A percentile compares a stretch with the other conserved stretches of the same genome.
phyloP scores from a whole-genome alignment of 2,888 invertebrate species.

The Nomada lathburiana region DNA sequence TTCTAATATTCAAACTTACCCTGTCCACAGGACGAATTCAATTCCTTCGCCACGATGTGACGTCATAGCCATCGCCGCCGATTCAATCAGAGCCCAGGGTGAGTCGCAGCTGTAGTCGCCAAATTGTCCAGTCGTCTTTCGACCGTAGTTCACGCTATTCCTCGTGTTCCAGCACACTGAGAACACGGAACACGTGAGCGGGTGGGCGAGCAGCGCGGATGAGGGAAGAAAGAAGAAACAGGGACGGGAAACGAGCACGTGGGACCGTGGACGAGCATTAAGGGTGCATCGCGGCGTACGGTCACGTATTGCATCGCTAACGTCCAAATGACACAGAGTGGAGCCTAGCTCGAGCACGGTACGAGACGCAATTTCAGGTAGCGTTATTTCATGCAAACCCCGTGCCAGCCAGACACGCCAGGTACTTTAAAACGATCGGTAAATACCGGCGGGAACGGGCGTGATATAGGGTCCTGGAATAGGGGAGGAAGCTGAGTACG shows the following conservation, averaged over 20 bases:
- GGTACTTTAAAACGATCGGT: constrained; percentile 66
- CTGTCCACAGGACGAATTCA: constrained; percentile 97
- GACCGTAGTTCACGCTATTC: constrained; percentile 83
- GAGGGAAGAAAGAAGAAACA: not conserved
- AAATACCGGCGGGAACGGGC: constrained; percentile 46
- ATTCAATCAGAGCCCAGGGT: constrained; percentile 94
- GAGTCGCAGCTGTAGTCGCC: constrained; percentile 95
- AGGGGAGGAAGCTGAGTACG: constrained; percentile 15
- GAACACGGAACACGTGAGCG: constrained; percentile 14
- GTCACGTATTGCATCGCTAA: constrained; percentile 57
- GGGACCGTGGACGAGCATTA: constrained; percentile 29
- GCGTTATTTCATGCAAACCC: constrained; percentile 60
- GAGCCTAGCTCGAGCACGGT: not conserved
- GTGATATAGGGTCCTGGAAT: constrained; percentile 13
- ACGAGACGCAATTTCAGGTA: constrained; percentile 58
- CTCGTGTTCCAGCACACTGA: constrained; percentile 88
- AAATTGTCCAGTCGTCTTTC: constrained; percentile 89
- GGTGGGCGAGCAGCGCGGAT: not conserved
- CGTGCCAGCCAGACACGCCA: constrained; percentile 64
- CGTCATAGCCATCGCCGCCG: constrained; percentile 95
- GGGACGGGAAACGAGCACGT: constrained; percentile 15
- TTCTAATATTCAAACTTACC: constrained; percentile 85
- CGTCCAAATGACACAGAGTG: constrained; percentile 57
- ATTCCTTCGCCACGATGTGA: constrained; percentile 93
- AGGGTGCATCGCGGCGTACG: constrained; percentile 22